Percentiles rank a stretch among this genome's conserved stretches.
Evolutionary conservation across 2,888 invertebrate genomes (phyloP).

Genomic region (Cyaniris semiargus): DNA sequence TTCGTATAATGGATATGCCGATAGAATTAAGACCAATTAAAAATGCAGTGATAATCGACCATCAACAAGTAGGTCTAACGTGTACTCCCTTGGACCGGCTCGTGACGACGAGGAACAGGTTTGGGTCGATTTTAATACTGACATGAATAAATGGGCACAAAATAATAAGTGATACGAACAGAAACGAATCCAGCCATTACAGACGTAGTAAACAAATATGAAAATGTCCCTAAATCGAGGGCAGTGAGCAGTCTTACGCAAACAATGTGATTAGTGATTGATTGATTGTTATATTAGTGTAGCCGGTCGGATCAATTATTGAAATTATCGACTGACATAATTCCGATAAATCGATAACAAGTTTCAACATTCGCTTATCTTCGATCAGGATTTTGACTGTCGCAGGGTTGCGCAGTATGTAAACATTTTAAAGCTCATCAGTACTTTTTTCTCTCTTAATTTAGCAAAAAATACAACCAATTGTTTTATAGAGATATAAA

Average conservation of each 20-base stretch:
- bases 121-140: background rate
- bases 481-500: background rate
- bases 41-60: constrained; percentile 12
- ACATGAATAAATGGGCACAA: background rate
- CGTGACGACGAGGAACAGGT: background rate
- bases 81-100: background rate
- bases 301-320: constrained; percentile 62
- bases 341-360: constrained; percentile 54
- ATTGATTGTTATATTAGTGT: constrained; percentile 60
- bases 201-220: constrained; percentile 12
- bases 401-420: background rate
- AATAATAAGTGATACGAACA: constrained; percentile 4
- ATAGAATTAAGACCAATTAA: background rate
- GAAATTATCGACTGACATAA: constrained; percentile 66
- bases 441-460: too few relatives aligned
- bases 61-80: background rate
- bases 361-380: constrained; percentile 39
- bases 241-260: constrained; percentile 51
- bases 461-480: too few relatives aligned
- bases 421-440: background rate
- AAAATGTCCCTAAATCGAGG: constrained; percentile 32
- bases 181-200: background rate
- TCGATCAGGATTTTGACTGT: background rate
- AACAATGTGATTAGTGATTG: constrained; percentile 68
- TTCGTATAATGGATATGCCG: background rate